Evolutionary conservation across 64 coral and sea anemone genomes (phyloP), one percentile per base, ranked within the genome.

Genomic region (Porites australiensis): DNA sequence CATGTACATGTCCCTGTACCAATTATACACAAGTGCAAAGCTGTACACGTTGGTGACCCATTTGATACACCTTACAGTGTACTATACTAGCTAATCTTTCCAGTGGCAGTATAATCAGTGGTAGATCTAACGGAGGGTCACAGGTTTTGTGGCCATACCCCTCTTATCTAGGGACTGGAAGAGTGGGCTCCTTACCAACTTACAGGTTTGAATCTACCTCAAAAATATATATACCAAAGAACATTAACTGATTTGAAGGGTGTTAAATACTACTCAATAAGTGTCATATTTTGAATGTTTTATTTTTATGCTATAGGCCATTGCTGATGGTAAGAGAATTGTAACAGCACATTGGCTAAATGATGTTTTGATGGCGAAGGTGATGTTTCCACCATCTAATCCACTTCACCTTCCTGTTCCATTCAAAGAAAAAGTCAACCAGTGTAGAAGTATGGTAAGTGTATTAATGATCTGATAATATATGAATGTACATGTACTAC

Each of bases 261-360:
- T 72, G 15, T 21, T 55, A 11, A 55, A 55, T 55, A 0, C 44
- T 37, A 37, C 70, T 14, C 70, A 72, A 45, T 72, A 8, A 73
- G 3, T 8, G 9, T 73, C 70, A 73, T 73, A 8, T n/a, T 75
- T 80, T 89, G 27, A 37, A 37, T 37, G 27, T 37, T 37, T 37
- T 37, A 37, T 37, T 37, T 37, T 37, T 37, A 37, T 37, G 27
- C 27, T 87, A 10, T 57, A 98, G 96, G 96, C 96, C 76, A 13
- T 94, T 23, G 65, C 74, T 14, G 96, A 96, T 88, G 94, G 94
- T 5, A 98, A 98, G 48, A 67, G 63, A n/a, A 88, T 98, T 66
- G 83, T 96, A 15, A 95, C 96, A 79, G 94, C 94, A 27, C 94
- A 98, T n/a, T 98, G 96, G 96, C 61, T 98, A 54, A 98, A 98